Evolutionary conservation across 2,113 vertebrate species (phyloP).

Genomic region (Eurypyga helias): DNA sequence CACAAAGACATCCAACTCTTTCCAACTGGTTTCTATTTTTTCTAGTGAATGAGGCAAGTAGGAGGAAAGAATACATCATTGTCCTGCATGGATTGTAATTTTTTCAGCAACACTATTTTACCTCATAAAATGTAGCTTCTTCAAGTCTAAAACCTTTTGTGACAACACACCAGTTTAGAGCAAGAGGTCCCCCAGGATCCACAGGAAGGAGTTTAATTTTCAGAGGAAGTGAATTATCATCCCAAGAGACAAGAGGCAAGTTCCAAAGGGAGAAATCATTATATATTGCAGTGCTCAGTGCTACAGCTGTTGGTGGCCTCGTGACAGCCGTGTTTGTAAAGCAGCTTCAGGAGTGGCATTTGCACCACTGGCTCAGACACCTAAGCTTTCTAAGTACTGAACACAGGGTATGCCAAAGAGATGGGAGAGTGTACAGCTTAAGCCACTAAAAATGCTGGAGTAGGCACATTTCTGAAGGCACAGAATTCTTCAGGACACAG

Average conservation of each 20-base stretch:
- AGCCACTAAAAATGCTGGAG: not conserved
- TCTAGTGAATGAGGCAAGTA: constrained; percentile 5
- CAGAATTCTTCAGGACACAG: not conserved
- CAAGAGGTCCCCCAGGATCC: not conserved
- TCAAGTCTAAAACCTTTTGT: not conserved
- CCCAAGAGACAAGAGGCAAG: not conserved
- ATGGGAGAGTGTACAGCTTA: not conserved
- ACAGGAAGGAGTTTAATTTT: not conserved
- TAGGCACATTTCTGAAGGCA: not conserved
- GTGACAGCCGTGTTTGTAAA: not conserved
- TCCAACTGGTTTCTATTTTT: constrained; percentile 23
- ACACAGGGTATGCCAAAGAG: not conserved
- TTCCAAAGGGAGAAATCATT: not conserved
- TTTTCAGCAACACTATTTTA: not conserved
- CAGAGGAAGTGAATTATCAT: not conserved
- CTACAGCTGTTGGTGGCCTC: not conserved
- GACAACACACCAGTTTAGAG: not conserved
- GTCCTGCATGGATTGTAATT: not conserved
- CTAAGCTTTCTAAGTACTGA: not conserved
- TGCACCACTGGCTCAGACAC: not conserved
- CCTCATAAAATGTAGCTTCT: not conserved
- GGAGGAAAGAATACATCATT: constrained; percentile 13
- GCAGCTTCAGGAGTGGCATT: not conserved
- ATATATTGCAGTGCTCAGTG: not conserved
- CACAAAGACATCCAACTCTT: not conserved